These are phyloP conservation scores for Aphis gossypii DNA, from an alignment of 1,140 invertebrate genomes.

Conservation along the genomic window DNA sequence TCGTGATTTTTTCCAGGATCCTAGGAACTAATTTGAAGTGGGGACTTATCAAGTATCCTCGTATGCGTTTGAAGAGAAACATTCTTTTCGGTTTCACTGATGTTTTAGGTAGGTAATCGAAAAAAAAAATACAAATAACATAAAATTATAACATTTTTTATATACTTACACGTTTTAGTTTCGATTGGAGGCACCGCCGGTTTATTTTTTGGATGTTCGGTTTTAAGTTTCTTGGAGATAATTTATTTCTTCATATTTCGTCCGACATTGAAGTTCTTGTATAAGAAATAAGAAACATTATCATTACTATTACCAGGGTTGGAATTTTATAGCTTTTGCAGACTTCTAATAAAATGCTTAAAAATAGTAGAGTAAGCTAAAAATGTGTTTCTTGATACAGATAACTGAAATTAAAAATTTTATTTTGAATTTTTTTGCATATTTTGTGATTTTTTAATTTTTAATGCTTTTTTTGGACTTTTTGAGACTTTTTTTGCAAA, in stretches of 20 bases:
- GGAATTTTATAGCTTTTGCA: no score
- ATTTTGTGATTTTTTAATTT: no score
- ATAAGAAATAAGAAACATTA: background rate
- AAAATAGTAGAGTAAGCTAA: no score
- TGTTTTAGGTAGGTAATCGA: slow-evolving; percentile 68
- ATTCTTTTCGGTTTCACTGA: slow-evolving; percentile 75
- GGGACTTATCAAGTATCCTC: slow-evolving; percentile 74
- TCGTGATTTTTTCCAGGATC: slow-evolving; percentile 65
- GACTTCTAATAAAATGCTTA: no score
- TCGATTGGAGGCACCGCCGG: slow-evolving; percentile 67
- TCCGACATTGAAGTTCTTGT: background rate
- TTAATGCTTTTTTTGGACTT: no score
- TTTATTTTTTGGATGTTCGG: slow-evolving; percentile 62
- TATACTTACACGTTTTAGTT: slow-evolving; percentile 66
- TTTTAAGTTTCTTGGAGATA: slow-evolving; percentile 62
- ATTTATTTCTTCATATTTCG: slow-evolving; percentile 61
- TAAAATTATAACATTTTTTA: background rate
- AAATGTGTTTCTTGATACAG: no score
- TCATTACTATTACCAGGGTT: no score
- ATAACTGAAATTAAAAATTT: no score
- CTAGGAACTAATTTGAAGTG: slow-evolving; percentile 74
- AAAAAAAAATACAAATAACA: background rate
- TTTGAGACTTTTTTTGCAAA: no score
- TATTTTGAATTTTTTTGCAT: no score
- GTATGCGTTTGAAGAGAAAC: slow-evolving; percentile 72